Conservation (phyloP, 1,140 invertebrate species). For the Pentalonia nigronervosa region DNA sequence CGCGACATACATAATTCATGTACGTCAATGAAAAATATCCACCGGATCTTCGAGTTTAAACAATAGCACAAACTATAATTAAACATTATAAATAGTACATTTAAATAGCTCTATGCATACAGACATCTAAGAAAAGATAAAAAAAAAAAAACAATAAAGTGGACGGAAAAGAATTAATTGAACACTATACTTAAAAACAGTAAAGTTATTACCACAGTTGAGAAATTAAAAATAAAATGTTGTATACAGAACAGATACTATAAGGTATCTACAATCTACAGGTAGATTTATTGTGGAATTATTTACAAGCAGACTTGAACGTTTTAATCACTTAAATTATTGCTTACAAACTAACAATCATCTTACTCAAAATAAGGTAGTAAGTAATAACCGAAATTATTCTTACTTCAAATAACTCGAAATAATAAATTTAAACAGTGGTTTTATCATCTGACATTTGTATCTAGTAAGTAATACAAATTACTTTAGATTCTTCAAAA, state of each 20-base stretch:
- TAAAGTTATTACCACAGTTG: neutral
- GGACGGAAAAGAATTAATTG: slow-evolving; percentile 7
- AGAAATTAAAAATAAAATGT: neutral
- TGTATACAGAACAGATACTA: neutral
- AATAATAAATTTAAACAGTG: neutral
- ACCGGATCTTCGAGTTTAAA: slow-evolving; percentile 54
- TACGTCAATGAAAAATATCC: slow-evolving; percentile 21
- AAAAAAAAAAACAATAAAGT: neutral
- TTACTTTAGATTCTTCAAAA: neutral
- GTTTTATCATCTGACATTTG: neutral
- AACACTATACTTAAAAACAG: neutral
- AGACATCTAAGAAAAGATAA: neutral
- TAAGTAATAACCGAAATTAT: neutral
- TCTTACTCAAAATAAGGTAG: neutral
- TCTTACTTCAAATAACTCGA: neutral
- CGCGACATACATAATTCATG: slow-evolving; percentile 49
- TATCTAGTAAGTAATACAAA: neutral
- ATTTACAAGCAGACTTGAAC: neutral
- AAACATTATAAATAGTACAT: neutral
- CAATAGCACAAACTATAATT: slow-evolving; percentile 44
- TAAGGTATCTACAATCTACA: neutral
- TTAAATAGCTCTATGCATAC: neutral
- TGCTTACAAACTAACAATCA: neutral
- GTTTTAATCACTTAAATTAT: neutral
- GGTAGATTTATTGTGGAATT: neutral